phyloP scores from a whole-genome alignment of 1,140 invertebrate genomes.

The Gonatopus flavifemur region DNA sequence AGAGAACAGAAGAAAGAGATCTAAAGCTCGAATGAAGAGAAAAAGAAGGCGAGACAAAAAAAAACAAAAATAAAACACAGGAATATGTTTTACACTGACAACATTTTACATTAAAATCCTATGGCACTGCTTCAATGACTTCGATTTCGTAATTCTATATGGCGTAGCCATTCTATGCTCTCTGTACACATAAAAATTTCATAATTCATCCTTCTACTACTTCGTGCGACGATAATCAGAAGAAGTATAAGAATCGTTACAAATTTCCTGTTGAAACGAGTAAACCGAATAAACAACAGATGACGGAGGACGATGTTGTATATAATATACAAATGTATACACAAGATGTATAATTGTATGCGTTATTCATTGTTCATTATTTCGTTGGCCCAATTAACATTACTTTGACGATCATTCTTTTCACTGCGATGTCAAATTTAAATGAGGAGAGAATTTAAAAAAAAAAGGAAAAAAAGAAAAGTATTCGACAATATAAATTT shows the following conservation, averaged over 20 bases:
- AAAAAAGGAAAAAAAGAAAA: no score
- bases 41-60: background rate
- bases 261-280: no score
- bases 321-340: constrained; percentile 7
- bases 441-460: no score
- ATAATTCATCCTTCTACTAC: constrained; percentile 12
- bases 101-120: constrained; percentile 31
- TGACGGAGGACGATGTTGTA: constrained; percentile 11
- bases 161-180: constrained; percentile 20
- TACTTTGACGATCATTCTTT: no score
- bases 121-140: constrained; percentile 30
- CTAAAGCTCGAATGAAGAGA: no score
- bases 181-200: constrained; percentile 11
- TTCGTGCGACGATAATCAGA: no score
- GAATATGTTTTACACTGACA: no score
- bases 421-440: background rate
- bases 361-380: constrained; percentile 12
- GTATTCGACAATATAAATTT: no score
- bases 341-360: no score
- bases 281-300: no score
- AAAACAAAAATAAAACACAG: background rate
- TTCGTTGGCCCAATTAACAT: constrained; percentile 15
- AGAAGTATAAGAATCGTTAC: no score
- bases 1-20: no score
- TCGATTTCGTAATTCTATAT: constrained; percentile 20